Conservation (phyloP, 2,797 vertebrate species). For the Caiman crocodilus region DNA sequence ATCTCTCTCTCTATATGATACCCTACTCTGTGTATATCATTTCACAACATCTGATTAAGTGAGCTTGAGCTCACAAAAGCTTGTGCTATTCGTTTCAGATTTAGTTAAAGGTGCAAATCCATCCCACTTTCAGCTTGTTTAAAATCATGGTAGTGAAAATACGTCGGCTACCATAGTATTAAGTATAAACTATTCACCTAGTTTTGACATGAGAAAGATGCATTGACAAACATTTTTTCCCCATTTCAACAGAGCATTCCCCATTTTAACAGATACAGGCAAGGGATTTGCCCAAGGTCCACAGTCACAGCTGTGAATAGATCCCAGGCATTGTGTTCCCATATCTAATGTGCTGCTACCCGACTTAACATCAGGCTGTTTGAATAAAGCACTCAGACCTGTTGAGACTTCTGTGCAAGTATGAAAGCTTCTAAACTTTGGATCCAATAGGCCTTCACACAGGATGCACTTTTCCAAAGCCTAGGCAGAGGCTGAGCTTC, state of each 20-base stretch:
- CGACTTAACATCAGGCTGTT: not conserved
- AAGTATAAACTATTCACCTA: not conserved
- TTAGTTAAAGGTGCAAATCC: no score
- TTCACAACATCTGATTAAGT: no score
- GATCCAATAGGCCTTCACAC: not conserved
- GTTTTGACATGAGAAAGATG: not conserved
- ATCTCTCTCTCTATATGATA: no score
- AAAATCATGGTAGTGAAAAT: not conserved
- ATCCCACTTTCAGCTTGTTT: not conserved
- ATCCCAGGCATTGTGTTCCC: rapidly evolving
- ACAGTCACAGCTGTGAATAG: not conserved
- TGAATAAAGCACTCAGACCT: not conserved
- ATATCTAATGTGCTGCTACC: not conserved
- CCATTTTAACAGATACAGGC: not conserved
- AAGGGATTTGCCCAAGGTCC: not conserved
- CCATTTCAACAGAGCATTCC: rapidly evolving
- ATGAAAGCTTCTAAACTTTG: not conserved
- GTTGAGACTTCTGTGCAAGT: not conserved
- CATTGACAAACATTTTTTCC: not conserved
- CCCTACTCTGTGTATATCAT: no score
- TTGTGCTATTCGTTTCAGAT: no score
- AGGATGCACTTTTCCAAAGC: not conserved
- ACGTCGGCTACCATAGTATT: not conserved
- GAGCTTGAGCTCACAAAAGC: no score
- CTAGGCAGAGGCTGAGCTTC: not conserved